phyloP scores from a whole-genome alignment of 2,888 invertebrate genomes.

The Pandemis heparana region DNA sequence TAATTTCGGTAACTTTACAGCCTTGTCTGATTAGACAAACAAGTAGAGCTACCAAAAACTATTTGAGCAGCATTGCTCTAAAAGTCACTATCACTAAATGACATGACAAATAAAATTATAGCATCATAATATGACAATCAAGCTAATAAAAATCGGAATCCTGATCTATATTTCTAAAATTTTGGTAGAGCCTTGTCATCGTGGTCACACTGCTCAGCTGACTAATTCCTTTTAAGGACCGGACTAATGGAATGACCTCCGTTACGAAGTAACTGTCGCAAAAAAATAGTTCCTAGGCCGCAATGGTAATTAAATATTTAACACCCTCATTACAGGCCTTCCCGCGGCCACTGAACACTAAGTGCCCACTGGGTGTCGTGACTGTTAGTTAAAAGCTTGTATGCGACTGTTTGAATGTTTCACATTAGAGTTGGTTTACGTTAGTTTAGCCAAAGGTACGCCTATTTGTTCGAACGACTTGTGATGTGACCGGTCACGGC shows the following conservation, averaged over 20 bases:
- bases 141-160: too few relatives aligned
- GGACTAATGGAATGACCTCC: slow-evolving; percentile 33
- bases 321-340: slow-evolving; percentile 34
- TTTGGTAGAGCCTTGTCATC: neutral
- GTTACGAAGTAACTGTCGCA: slow-evolving; percentile 31
- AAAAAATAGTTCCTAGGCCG: slow-evolving; percentile 15
- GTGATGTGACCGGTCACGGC: slow-evolving; percentile 10
- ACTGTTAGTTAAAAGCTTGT: neutral
- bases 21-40: too few relatives aligned
- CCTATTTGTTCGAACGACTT: neutral
- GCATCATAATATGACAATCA: too few relatives aligned
- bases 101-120: too few relatives aligned
- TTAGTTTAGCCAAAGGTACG: neutral
- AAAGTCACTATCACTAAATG: too few relatives aligned
- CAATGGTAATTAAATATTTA: slow-evolving; percentile 39
- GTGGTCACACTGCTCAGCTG: slow-evolving; percentile 6
- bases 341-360: slow-evolving; percentile 25
- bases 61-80: too few relatives aligned
- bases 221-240: slow-evolving; percentile 18
- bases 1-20: too few relatives aligned
- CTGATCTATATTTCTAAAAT: too few relatives aligned
- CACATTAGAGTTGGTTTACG: slow-evolving; percentile 1
- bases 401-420: neutral
- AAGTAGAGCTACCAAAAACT: too few relatives aligned
- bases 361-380: slow-evolving; percentile 30